Evolutionary conservation across 2,888 invertebrate genomes (phyloP).

Genomic region (Azorinus chamasolen): DNA sequence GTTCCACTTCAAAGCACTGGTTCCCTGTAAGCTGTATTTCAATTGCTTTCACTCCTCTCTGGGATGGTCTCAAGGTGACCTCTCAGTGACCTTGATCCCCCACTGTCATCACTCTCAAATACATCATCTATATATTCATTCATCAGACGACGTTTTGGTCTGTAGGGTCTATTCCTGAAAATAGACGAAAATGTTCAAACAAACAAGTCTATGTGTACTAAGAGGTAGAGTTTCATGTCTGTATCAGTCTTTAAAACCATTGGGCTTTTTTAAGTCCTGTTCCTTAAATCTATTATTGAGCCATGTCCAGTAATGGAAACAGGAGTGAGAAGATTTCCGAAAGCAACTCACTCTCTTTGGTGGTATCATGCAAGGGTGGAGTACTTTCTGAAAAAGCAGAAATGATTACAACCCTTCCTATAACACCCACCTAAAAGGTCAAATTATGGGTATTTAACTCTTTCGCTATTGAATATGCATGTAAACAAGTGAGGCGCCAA

Average conservation of each 20-base stretch:
- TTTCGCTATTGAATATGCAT: no score
- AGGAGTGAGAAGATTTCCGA: no score
- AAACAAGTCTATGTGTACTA: background rate
- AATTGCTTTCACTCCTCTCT: slow-evolving; percentile 48
- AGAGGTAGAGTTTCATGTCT: background rate
- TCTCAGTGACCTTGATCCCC: slow-evolving; percentile 67
- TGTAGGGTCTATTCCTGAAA: slow-evolving; percentile 59
- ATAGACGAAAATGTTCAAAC: background rate
- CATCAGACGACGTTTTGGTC: slow-evolving; percentile 77
- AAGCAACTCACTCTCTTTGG: no score
- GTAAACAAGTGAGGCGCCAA: no score
- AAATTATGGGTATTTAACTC: no score
- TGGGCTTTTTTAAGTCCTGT: background rate
- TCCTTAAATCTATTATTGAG: no score
- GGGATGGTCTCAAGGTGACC: slow-evolving; percentile 70
- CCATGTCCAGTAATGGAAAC: no score
- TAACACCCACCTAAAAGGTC: no score
- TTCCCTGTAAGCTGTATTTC: background rate
- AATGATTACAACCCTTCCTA: no score
- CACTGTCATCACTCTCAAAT: slow-evolving; percentile 82
- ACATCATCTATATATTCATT: slow-evolving; percentile 82
- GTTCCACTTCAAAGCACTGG: no score
- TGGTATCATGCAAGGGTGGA: no score
- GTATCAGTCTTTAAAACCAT: background rate
- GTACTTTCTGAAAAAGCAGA: no score